phyloP scores from a whole-genome alignment of 92 coral and sea anemone species.

The Desmophyllum pertusum region DNA sequence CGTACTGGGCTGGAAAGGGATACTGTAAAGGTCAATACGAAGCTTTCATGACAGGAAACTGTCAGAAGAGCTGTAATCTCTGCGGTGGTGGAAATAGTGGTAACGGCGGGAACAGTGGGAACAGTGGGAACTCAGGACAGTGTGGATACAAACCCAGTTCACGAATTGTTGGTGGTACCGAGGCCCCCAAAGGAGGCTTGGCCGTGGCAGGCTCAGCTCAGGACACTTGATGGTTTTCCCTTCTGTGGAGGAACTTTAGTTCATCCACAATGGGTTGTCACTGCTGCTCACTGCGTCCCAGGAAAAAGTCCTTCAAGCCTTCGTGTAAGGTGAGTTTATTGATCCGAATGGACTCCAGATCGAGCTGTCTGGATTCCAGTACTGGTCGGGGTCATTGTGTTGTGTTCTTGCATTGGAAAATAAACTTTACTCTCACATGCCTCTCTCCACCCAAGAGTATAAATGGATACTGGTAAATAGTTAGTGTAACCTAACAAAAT shows the following conservation, averaged over 20 bases:
- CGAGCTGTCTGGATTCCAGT: too few relatives aligned
- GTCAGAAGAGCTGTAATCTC: conserved; percentile 9
- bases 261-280: conserved; percentile 64
- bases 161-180: conserved; percentile 64
- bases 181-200: conserved; percentile 61
- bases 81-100: conserved; percentile 20
- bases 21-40: background rate
- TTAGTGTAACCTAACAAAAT: too few relatives aligned
- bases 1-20: background rate
- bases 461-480: too few relatives aligned
- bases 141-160: conserved; percentile 37
- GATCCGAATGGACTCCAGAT: too few relatives aligned
- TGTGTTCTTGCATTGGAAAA: too few relatives aligned
- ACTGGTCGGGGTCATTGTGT: too few relatives aligned
- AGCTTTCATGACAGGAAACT: background rate
- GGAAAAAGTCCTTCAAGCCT: conserved; percentile 3
- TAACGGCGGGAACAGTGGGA: too few relatives aligned
- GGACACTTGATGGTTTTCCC: conserved; percentile 23
- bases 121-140: too few relatives aligned
- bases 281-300: conserved; percentile 47
- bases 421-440: too few relatives aligned
- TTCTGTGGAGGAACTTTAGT: conserved; percentile 63
- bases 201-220: conserved; percentile 51
- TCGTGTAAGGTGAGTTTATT: conserved; percentile 21
- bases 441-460: too few relatives aligned